Evolutionary conservation across 2,888 invertebrate species (phyloP), one percentile per base, ranked within the genome.

Genomic region (Limnephilus auricula): DNA sequence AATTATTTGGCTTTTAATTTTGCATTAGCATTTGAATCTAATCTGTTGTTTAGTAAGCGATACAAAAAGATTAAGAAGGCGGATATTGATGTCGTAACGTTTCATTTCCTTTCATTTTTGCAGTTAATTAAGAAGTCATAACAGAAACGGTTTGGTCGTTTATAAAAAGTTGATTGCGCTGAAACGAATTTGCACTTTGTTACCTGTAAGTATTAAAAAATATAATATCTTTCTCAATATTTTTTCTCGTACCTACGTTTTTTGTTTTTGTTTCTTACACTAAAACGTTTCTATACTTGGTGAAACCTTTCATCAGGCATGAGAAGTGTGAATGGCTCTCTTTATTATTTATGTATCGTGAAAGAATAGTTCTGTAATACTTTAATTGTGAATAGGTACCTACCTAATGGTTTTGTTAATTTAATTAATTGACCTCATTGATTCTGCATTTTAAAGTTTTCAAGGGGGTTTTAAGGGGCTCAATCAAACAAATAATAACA

Each of bases 1-100:
- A 65, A 65, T n/a, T 65, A 80, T 80, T 80, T 80, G 15, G 80
- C 80, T 80, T 80, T 80, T 80, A 80, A 80, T 31, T 80, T 80
- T 80, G 80, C 80, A 32, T 80, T 80, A 32, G 80, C 18, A 32
- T 80, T 80, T 80, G 80, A 32, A 80, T 80, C 18, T 80, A 80
- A 80, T 31, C 32, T 80, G 13, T 32, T 80, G 9, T 32, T 80
- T 80, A 32, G 80, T 18, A 31, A 31, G 31, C 80, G 80, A 80
- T 32, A 32, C 80, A 80, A 80, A 80, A 13, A 80, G 18, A 32
- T 32, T 13, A 80, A 15, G 45, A 15, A 80, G 15, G 65, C 25
- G 25, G 65, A 65, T 65, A 65, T 65, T 65, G 65, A 65, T 65
- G 65, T n/a, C 65, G 65, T n/a, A 65, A 65, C 65, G 65, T 65